Conservation (phyloP, 2,113 vertebrate genomes). For the Crotalus horridus region DNA sequence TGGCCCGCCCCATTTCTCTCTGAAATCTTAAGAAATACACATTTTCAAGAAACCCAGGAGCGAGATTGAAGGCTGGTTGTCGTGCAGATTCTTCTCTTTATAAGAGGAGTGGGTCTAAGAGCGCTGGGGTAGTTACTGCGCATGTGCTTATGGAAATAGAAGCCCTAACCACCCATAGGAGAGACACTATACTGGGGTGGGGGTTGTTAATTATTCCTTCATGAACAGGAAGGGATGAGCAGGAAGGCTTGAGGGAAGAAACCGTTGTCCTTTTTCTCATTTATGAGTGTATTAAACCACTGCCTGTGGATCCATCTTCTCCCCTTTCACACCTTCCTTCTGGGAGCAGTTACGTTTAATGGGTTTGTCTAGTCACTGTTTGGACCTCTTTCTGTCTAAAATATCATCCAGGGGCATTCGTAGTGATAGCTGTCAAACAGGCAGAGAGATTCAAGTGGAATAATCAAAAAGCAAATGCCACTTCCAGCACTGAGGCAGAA, state of each 20-base stretch:
- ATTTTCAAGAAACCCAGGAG: not conserved
- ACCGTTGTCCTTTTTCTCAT: not conserved
- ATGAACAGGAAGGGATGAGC: not conserved
- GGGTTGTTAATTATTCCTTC: not conserved
- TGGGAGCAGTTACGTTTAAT: not conserved
- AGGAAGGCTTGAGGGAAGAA: not conserved
- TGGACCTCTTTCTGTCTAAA: not conserved
- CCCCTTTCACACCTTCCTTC: not conserved
- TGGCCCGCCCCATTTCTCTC: not conserved
- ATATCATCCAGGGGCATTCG: not conserved
- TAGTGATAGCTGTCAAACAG: not conserved
- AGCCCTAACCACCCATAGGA: not conserved
- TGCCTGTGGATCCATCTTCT: not conserved
- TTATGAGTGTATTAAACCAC: not conserved
- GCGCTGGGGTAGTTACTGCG: not conserved
- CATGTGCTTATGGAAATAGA: not conserved
- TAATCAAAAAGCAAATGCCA: not conserved
- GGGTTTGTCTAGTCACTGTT: not conserved
- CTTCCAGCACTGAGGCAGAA: constrained; percentile 18
- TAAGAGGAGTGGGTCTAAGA: not conserved
- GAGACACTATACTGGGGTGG: not conserved
- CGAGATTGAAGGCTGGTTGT: not conserved
- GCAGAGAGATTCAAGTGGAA: not conserved
- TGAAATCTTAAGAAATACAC: not conserved
- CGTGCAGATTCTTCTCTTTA: not conserved